Evolutionary conservation across 2,797 vertebrate genomes (phyloP), one percentile per base, ranked within the genome.

Genomic region (Valencia hispanica): DNA sequence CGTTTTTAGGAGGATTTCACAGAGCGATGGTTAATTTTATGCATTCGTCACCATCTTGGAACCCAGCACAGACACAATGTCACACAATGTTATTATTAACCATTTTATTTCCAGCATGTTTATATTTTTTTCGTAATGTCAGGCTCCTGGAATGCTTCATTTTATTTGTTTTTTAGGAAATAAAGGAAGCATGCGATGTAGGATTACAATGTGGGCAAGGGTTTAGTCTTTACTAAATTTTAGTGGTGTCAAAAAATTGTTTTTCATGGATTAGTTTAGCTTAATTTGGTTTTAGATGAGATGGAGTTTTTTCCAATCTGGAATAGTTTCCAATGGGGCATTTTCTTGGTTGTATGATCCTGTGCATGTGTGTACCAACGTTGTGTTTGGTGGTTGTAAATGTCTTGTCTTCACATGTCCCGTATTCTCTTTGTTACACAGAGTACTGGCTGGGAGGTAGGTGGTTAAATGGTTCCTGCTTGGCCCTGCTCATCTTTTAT

Each of bases 361-460:
- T 48, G 72, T 84, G 78, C 80, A 78, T 78, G 75, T 50, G 41
- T 61, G 76, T n/a, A 70, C 68, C 75, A n/a, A 74, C 77, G 27
- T 51, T 50, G 80, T 70, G 82, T 76, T 79, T 45, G 68, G 11
- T 71, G n/a, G 53, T 32, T 78, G 83, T 80, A 14, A 80, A 85
- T 86, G 87, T 88, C 79, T 79, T 80, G 87, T 92, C 36, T 90
- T 95, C 81, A 94, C 93, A 83, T 95, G 89, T 95, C 87, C 88
- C 95, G 91, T 96, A 95, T 97, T 97, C 96, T 97, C 96, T 98
- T 96, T 97, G 93, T 98, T 96, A 98, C 94, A 99, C 98, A 99
- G 98, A 99, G 98, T 96, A 99, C 98, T 96, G 98, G 98, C 98
- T 99, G 98, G 98, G 98, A 99, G 98, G 98, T 99, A 99, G 98